Base-by-base conservation (phyloP, 2,888 invertebrate genomes). In the Trichopoda pennipes region DNA sequence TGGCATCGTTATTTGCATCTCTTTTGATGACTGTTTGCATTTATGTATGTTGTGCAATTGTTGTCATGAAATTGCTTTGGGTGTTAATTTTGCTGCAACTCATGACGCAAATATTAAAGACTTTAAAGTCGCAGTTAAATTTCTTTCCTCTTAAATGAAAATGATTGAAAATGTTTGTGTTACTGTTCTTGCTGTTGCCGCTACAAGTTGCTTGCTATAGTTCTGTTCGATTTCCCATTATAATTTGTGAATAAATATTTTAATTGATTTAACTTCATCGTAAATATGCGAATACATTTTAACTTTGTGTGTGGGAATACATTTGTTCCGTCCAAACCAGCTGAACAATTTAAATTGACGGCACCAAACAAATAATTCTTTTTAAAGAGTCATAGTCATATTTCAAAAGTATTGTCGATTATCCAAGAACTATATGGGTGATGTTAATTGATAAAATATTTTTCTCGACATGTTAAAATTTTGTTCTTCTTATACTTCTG, bases 101-200 rank as follows among this genome's bases (percentile, higher is more conserved):
- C 32, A 32, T 49, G 23, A 44, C 12, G 4, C 19, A 32, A 35
- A 21, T 32, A 21, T 44, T 55, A 42, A 32, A 21, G 14, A 21
- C 21, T 21, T 44, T 55, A 42, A 32, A 21, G 14, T 47, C 21
- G 42, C 44, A 42, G 58, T 47, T 53, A 44, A 3, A 38, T 61
- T 61, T 61, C 35, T 61, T 61, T 61, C 35, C 47, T 35, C 35
- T 70, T 49, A 17, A 56, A 68, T 68, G 53, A 49, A 68, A 55
- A 60, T 75, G 44, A 75, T 61, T 61, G 72, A 49, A 42, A 76
- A 68, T 68, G n/a, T 55, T 68, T 38, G 28, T 60, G 47, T 61
- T 55, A 66, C 14, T 69, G 38, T 14, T 47, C 19, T 55, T 42
- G 28, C 55, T 42, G 12, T 68, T 63, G 32, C 12, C 14, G 16